Conservation (phyloP, 2,888 invertebrate genomes). For the Phorcus lineatus region DNA sequence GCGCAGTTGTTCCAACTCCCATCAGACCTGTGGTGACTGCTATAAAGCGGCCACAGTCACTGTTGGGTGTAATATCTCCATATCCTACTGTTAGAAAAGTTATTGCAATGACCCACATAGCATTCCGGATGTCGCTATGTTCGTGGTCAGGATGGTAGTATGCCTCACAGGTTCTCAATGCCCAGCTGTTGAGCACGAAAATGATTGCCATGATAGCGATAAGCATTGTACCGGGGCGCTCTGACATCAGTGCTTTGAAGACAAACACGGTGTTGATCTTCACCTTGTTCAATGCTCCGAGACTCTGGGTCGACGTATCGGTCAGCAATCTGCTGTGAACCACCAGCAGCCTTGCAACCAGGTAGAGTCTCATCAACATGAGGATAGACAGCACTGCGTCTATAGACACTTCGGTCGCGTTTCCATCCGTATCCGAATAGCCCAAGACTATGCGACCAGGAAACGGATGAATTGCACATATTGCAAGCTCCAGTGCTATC, state of each 20-base stretch:
- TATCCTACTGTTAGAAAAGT: slow-evolving; percentile 67
- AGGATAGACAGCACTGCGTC: slow-evolving; percentile 62
- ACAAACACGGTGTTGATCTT: slow-evolving; percentile 66
- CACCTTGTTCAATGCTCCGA: slow-evolving; percentile 64
- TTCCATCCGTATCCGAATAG: slow-evolving; percentile 46
- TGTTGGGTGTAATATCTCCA: slow-evolving; percentile 61
- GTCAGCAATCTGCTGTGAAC: slow-evolving; percentile 59
- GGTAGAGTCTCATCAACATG: slow-evolving; percentile 61
- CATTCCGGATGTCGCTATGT: slow-evolving; percentile 50
- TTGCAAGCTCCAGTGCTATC: slow-evolving; percentile 50
- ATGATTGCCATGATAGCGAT: slow-evolving; percentile 55
- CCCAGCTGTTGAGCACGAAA: slow-evolving; percentile 60
- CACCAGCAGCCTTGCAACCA: slow-evolving; percentile 59
- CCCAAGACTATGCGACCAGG: slow-evolving; percentile 52
- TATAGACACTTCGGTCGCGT: slow-evolving; percentile 46
- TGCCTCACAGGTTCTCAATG: slow-evolving; percentile 61
- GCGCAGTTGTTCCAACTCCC: slow-evolving; percentile 65
- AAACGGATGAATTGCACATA: slow-evolving; percentile 61
- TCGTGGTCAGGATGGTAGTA: slow-evolving; percentile 55
- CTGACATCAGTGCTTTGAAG: slow-evolving; percentile 66
- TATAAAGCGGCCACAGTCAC: slow-evolving; percentile 64
- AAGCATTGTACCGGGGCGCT: slow-evolving; percentile 61
- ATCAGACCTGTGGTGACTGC: slow-evolving; percentile 62
- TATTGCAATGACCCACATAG: slow-evolving; percentile 66
- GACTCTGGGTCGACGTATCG: slow-evolving; percentile 64